Conservation (phyloP, 2,113 vertebrate species). For the Telmatochromis sp. region DNA sequence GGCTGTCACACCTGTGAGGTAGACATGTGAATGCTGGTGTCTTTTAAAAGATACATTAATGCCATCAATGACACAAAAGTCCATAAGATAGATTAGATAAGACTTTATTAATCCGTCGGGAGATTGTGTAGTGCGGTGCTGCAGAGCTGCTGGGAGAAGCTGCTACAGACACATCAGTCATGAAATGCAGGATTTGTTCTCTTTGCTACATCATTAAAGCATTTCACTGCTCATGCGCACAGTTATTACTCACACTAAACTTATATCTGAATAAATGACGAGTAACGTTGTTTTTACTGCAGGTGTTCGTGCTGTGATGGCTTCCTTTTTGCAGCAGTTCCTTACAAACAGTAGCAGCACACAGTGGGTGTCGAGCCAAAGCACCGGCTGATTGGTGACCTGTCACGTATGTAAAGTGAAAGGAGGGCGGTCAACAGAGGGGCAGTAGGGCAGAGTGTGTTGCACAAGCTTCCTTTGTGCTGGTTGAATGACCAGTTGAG, state of each 20-base stretch:
- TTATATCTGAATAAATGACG: background rate
- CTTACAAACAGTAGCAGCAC: background rate
- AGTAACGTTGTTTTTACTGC: background rate
- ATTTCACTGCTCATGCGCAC: background rate
- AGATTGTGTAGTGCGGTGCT: background rate
- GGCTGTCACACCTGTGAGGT: background rate
- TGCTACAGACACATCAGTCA: background rate
- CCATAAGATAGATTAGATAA: accelerated
- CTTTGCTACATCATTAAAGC: background rate
- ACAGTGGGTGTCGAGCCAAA: background rate
- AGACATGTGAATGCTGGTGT: background rate
- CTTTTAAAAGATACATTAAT: background rate
- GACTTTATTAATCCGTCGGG: background rate
- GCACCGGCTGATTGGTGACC: background rate
- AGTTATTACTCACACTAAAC: background rate
- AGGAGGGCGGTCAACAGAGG: background rate
- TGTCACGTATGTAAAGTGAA: background rate
- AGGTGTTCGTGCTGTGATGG: background rate
- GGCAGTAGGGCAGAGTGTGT: background rate
- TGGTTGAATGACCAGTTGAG: background rate
- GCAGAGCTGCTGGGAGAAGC: background rate
- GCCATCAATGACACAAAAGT: background rate
- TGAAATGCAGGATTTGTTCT: background rate
- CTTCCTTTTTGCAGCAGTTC: background rate
- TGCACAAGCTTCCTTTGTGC: background rate